Evolutionary conservation across 1,140 invertebrate species (phyloP), one percentile per base, ranked within the genome.

Genomic region (Dolichoris vasculosae): DNA sequence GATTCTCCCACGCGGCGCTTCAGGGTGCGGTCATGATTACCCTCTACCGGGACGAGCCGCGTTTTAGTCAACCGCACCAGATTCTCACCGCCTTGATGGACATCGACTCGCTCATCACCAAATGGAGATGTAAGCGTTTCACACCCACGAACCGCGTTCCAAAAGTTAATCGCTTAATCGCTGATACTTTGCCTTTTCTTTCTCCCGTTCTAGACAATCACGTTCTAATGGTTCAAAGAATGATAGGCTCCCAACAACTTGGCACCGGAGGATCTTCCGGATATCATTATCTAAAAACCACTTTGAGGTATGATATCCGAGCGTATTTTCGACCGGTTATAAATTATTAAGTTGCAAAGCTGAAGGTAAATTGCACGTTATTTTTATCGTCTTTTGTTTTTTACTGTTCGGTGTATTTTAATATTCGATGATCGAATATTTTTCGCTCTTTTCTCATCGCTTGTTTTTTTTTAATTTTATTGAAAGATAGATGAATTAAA

Each of bases 251-350:
- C 3, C 98, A 98, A 90, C 98, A 98, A 90, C 92, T 99, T 2
- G 99, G 99, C 48, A 99, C 99, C 0, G 99, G 99, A 55, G 99
- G 99, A 11, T 99, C 98, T 59, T 98, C 98, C 1, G 99, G 99
- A 13, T 99, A 99, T 94, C 98, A 99, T 89, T 99, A 99, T 93
- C 94, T 99, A 9, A 95, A 98, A 84, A 98, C 98, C n/a, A 99
- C 99, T 20, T 94, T 99, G 79, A 99, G 98, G 98, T 99, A 94
- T 3, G 23, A 40, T 55, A 17, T 20, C 15, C 23, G 26, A 1
- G 43, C 23, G 13, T 26, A 59, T 9, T 6, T 26, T 59, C 9
- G 26, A 13, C 23, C 55, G 15, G 15, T 51, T 17, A 51, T 8
- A 17, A 17, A 2, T 51, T 17, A 51, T 51, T n/a, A n/a, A n/a